Conservation (phyloP, 2,888 invertebrate genomes). For the Diarsia brunnea region DNA sequence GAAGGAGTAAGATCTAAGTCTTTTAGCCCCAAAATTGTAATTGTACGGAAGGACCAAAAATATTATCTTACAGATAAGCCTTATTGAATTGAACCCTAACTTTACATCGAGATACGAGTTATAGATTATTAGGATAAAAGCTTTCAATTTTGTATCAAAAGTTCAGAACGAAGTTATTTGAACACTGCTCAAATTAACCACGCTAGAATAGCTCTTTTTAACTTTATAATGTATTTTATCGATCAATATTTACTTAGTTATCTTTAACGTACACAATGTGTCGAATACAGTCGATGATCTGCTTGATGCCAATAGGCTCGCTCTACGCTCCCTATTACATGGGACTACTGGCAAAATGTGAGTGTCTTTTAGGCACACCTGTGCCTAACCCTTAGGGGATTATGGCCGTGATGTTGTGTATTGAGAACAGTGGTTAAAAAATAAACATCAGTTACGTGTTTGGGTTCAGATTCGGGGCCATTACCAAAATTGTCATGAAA, state of each 20-base stretch:
- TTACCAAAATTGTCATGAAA: too few relatives aligned
- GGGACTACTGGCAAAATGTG: too few relatives aligned
- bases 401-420: too few relatives aligned
- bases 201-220: constrained; percentile 13
- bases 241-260: constrained; percentile 31
- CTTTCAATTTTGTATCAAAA: constrained; percentile 63
- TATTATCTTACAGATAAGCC: not conserved
- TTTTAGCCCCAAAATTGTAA: not conserved
- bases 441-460: too few relatives aligned
- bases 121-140: constrained; percentile 35
- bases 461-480: too few relatives aligned
- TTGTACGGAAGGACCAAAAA: constrained; percentile 9
- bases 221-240: constrained; percentile 34
- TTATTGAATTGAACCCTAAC: constrained; percentile 26
- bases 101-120: constrained; percentile 18
- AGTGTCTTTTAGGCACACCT: too few relatives aligned
- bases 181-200: constrained; percentile 19
- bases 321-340: too few relatives aligned
- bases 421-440: too few relatives aligned
- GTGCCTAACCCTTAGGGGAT: too few relatives aligned
- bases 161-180: constrained; percentile 38
- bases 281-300: not conserved
- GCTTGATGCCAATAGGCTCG: too few relatives aligned
- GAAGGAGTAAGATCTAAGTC: too few relatives aligned
- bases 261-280: not conserved